Evolutionary conservation across 2,113 vertebrate species (phyloP).

Genomic region (Dermatemys mawii): DNA sequence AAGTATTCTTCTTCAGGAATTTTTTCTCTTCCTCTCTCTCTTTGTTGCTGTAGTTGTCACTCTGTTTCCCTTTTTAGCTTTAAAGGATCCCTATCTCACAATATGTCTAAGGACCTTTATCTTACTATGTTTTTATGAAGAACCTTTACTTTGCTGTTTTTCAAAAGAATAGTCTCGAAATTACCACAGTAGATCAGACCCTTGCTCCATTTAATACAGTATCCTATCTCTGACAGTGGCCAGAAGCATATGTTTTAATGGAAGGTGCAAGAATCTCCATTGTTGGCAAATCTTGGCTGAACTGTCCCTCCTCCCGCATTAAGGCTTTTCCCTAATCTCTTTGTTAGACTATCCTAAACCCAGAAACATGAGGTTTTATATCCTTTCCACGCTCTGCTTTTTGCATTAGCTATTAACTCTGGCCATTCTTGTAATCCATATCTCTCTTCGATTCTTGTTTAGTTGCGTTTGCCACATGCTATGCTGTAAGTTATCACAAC

Average conservation of each 20-base stretch:
- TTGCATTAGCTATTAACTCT: not conserved
- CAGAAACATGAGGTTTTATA: not conserved
- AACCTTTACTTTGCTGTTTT: too few relatives aligned
- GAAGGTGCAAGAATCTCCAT: not conserved
- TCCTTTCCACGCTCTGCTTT: not conserved
- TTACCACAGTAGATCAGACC: too few relatives aligned
- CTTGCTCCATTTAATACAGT: not conserved
- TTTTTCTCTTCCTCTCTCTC: not conserved
- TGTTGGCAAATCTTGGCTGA: too few relatives aligned
- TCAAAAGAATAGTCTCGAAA: too few relatives aligned
- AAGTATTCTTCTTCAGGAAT: not conserved
- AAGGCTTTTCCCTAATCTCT: not conserved
- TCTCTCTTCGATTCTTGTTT: not conserved
- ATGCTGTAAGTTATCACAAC: not conserved
- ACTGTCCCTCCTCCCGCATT: not conserved
- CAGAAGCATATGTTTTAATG: not conserved
- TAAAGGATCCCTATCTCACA: not conserved
- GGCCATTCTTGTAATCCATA: not conserved
- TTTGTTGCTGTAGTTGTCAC: not conserved
- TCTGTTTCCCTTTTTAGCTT: not conserved
- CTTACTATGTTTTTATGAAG: too few relatives aligned
- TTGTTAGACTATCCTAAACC: not conserved
- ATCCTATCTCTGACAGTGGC: not conserved
- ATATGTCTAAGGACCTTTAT: too few relatives aligned
- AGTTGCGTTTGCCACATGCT: not conserved